phyloP scores from a whole-genome alignment of 2,113 vertebrate species.

The Corvus moneduloides region DNA sequence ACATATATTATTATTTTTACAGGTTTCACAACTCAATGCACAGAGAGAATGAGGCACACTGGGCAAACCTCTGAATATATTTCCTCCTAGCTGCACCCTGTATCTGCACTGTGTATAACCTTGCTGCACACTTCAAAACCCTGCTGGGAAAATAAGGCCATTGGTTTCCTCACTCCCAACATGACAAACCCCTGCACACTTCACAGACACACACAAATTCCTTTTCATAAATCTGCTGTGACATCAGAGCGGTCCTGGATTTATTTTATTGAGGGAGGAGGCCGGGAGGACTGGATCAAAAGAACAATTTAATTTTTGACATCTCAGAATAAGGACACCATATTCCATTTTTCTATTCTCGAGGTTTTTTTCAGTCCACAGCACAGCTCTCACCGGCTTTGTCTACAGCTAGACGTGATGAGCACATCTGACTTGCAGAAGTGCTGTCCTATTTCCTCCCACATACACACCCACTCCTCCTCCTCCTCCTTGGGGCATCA shows the following conservation, averaged over 20 bases:
- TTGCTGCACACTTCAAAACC: not conserved
- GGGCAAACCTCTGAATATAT: not conserved
- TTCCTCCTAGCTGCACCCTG: not conserved
- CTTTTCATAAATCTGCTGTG: not conserved
- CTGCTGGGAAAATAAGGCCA: not conserved
- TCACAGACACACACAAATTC: not conserved
- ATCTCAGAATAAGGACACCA: not conserved
- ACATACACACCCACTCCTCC: not conserved
- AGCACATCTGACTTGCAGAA: not conserved
- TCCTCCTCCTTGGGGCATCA: not conserved
- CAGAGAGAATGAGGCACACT: not conserved
- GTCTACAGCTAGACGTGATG: not conserved
- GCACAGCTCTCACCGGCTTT: not conserved
- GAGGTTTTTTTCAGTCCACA: conserved; percentile 8
- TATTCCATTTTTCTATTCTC: not conserved
- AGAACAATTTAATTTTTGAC: conserved; percentile 11
- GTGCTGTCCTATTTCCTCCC: not conserved
- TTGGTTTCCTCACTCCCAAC: not conserved
- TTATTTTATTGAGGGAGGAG: not conserved
- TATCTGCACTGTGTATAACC: not conserved
- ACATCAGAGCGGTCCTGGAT: not conserved
- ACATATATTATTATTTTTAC: conserved; percentile 5
- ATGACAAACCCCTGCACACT: not conserved
- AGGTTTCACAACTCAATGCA: not conserved
- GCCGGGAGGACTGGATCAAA: not conserved